A percentile compares a stretch with the other conserved stretches of the same genome.
phyloP scores from a whole-genome alignment of 1,140 invertebrate genomes.

The Meloidogyne floridensis region DNA sequence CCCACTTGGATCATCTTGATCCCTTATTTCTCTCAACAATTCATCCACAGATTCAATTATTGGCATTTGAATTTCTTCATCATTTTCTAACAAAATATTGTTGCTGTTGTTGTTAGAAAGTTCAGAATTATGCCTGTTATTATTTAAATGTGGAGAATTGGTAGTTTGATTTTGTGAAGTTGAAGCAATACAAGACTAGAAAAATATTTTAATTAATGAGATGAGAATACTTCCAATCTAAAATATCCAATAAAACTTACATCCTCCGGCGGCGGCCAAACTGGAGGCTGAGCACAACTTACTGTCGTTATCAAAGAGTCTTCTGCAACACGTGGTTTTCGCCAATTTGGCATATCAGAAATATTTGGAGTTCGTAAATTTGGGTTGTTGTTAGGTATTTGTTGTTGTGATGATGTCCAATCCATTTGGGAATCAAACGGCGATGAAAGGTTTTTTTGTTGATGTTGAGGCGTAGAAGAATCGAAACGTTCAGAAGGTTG shows the following conservation, averaged over 20 bases:
- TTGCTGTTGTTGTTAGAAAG: neutral
- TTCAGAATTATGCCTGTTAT: no score
- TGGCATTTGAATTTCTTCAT: neutral
- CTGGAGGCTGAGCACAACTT: neutral
- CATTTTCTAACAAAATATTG: neutral
- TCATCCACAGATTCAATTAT: neutral
- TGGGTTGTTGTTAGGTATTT: no score
- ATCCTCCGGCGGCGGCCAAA: neutral
- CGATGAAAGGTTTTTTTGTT: no score
- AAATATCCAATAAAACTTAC: neutral
- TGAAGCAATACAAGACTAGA: neutral
- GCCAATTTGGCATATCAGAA: neutral
- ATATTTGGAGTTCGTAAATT: no score
- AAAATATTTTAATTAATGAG: no score
- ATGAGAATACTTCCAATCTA: no score
- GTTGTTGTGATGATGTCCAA: no score
- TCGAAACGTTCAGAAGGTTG: neutral
- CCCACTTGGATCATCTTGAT: neutral
- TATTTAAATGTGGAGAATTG: neutral
- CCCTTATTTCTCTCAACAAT: neutral
- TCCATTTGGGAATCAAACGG: no score
- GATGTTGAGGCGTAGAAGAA: neutral
- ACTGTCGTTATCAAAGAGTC: neutral
- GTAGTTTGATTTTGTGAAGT: neutral
- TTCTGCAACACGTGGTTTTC: neutral